These are phyloP conservation scores for Megalops atlanticus DNA, from an alignment of 2,113 vertebrate genomes.

Conservation along the genomic window DNA sequence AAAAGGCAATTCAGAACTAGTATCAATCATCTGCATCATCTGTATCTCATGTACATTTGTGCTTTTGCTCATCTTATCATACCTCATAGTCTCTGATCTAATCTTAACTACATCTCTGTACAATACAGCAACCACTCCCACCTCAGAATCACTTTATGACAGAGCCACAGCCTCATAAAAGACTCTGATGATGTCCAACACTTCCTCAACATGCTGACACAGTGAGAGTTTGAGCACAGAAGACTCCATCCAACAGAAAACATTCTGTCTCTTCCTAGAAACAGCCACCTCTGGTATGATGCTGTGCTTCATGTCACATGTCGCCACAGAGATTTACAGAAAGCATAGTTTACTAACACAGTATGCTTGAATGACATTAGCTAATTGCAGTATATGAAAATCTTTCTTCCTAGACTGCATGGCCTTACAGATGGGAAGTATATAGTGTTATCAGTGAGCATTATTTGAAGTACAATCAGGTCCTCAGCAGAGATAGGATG, in stretches of 20 bases:
- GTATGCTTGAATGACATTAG: background rate
- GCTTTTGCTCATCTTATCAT: constrained; percentile 43
- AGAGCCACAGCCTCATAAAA: background rate
- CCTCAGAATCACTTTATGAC: background rate
- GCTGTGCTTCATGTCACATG: too few species aligned
- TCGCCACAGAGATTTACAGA: too few species aligned
- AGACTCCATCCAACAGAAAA: background rate
- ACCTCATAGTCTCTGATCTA: constrained; percentile 40
- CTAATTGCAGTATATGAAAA: background rate
- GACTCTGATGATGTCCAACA: background rate
- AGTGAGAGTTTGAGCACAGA: background rate
- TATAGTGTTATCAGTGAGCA: background rate
- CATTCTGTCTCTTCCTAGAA: background rate
- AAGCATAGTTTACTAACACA: background rate
- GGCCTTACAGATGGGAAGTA: background rate
- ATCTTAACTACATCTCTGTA: background rate
- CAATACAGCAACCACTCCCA: background rate
- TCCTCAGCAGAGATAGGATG: too few species aligned
- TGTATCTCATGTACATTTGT: constrained; percentile 40
- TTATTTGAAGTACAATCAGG: too few species aligned
- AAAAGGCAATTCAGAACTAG: background rate
- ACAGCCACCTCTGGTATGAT: too few species aligned
- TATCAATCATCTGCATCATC: background rate
- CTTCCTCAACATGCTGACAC: background rate
- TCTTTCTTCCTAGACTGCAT: background rate